A percentile compares a stretch with the other conserved stretches of the same genome.
These are phyloP conservation scores for Liparis tanakae DNA, from an alignment of 2,797 vertebrate genomes.

Conservation along the genomic window DNA sequence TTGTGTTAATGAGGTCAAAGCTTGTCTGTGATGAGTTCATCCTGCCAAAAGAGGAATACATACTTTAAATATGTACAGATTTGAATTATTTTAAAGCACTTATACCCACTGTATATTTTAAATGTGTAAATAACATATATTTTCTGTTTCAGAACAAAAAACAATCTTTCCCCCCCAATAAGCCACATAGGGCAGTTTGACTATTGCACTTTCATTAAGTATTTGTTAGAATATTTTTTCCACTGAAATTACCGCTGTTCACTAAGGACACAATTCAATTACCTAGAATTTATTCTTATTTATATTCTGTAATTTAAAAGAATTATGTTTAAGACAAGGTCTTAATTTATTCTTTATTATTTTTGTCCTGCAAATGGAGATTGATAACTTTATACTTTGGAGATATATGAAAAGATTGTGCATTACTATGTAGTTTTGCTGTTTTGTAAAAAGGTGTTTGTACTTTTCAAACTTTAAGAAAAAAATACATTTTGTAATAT, in stretches of 20 bases:
- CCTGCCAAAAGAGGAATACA: slow-evolving; percentile 79
- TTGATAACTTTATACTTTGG: slow-evolving; percentile 90
- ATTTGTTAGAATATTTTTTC: slow-evolving; percentile 66
- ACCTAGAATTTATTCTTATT: slow-evolving; percentile 81
- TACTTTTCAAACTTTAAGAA: slow-evolving; percentile 86
- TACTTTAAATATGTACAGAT: slow-evolving; percentile 78
- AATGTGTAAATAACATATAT: slow-evolving; percentile 77
- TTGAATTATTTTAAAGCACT: slow-evolving; percentile 72
- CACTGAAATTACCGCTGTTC: slow-evolving; percentile 70
- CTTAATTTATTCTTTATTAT: slow-evolving; percentile 84
- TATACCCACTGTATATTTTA: slow-evolving; percentile 77
- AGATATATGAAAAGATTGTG: slow-evolving; percentile 93
- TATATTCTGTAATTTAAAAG: slow-evolving; percentile 83
- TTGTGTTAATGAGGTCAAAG: slow-evolving; percentile 59
- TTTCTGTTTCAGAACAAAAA: slow-evolving; percentile 72
- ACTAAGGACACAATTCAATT: slow-evolving; percentile 79
- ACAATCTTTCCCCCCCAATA: slow-evolving; percentile 38
- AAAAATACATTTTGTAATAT: slow-evolving; percentile 81
- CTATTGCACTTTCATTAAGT: slow-evolving; percentile 82
- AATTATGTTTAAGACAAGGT: slow-evolving; percentile 78
- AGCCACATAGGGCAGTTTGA: slow-evolving; percentile 68
- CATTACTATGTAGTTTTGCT: slow-evolving; percentile 96
- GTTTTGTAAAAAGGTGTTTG: slow-evolving; percentile 95
- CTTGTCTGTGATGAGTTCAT: slow-evolving; percentile 75
- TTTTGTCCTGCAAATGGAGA: slow-evolving; percentile 79